Percentiles rank a stretch among this genome's conserved stretches.
Evolutionary conservation across 2,113 vertebrate species (phyloP).

Genomic region (Cyprinodon variegatus): DNA sequence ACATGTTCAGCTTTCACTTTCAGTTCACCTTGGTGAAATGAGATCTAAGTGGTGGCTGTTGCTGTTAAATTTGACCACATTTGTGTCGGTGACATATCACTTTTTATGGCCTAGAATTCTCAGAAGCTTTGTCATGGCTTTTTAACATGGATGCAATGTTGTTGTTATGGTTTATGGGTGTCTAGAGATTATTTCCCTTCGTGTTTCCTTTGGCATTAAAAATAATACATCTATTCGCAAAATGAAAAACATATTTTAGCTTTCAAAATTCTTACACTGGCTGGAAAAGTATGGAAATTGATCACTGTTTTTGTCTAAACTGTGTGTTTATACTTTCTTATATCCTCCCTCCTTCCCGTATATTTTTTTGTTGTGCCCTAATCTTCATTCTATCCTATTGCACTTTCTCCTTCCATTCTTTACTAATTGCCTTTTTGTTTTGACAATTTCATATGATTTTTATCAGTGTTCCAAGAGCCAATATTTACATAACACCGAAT

Average conservation of each 20-base stretch:
- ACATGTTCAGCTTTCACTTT: slow-evolving; percentile 39
- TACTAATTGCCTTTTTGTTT: not conserved
- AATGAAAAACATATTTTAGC: not conserved
- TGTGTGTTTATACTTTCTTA: too few relatives aligned
- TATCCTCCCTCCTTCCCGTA: too few relatives aligned
- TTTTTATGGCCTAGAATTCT: slow-evolving; percentile 18
- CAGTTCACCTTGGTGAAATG: slow-evolving; percentile 44
- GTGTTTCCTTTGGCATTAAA: slow-evolving; percentile 9
- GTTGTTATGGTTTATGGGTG: slow-evolving; percentile 15
- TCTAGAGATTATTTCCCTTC: slow-evolving; percentile 13
- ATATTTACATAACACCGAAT: not conserved
- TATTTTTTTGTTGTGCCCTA: too few relatives aligned
- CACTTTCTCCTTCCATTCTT: too few relatives aligned
- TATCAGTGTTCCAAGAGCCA: not conserved
- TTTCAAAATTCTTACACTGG: too few relatives aligned
- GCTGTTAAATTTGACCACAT: slow-evolving; percentile 27
- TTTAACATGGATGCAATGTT: slow-evolving; percentile 9
- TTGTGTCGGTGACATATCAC: slow-evolving; percentile 1
- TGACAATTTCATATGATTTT: not conserved
- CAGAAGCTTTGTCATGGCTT: not conserved
- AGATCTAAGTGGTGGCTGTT: slow-evolving; percentile 17
- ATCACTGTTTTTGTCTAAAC: too few relatives aligned
- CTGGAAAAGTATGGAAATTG: too few relatives aligned
- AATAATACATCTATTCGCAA: not conserved
- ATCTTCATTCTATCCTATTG: too few relatives aligned